Percentiles rank a stretch among this genome's conserved stretches.
Conservation (phyloP, 2,113 vertebrate genomes). For the Lampris megalopsis region DNA sequence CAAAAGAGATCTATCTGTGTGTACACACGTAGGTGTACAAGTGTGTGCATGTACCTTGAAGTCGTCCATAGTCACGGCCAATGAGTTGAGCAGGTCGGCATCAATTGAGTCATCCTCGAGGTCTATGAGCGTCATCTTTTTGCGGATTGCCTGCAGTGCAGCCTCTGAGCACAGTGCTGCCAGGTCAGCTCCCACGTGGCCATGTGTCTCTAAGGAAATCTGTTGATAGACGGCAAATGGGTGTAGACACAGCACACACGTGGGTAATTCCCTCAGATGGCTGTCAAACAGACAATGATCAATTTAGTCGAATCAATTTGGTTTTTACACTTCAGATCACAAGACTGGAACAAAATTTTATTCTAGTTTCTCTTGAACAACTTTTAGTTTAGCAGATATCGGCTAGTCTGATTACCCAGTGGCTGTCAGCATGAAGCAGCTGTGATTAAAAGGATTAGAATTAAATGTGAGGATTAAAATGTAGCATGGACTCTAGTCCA, state of each 20-base stretch:
- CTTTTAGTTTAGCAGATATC: no score
- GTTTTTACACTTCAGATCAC: no score
- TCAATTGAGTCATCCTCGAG: constrained; percentile 96
- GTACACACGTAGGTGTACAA: neutral
- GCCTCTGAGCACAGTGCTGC: constrained; percentile 97
- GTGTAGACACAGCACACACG: neutral
- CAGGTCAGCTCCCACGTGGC: constrained; percentile 95
- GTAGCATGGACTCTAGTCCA: no score
- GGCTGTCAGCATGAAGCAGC: no score
- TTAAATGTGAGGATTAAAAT: no score
- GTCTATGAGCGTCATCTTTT: constrained; percentile 98
- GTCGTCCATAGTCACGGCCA: constrained; percentile 98
- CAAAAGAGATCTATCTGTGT: neutral
- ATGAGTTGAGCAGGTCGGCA: constrained; percentile 95
- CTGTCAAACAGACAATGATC: no score
- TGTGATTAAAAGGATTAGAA: no score
- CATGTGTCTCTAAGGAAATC: constrained; percentile 87
- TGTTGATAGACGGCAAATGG: constrained; percentile 11
- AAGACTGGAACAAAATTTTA: no score
- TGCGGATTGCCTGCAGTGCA: constrained; percentile 94
- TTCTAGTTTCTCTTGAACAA: no score
- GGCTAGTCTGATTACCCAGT: no score
- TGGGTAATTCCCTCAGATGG: neutral
- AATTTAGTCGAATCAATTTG: no score
- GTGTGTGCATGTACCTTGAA: constrained; percentile 85